Base-by-base conservation (phyloP, 2,113 vertebrate genomes). In the Gorsachius goisagi region DNA sequence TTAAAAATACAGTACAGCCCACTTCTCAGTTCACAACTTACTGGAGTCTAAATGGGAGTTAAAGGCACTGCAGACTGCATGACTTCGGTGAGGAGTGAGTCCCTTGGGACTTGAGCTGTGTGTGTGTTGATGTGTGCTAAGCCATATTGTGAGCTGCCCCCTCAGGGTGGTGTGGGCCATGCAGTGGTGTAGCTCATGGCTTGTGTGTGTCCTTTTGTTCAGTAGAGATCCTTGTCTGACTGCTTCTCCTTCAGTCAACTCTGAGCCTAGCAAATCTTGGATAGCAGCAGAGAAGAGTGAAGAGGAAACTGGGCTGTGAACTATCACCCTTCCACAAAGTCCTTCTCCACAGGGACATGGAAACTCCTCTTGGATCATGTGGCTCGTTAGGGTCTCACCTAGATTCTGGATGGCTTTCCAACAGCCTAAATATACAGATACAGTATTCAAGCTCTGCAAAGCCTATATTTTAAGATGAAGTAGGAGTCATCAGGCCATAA, bases 1-100 rank as follows among this genome's bases (percentile, higher is more conserved):
- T 97, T 37, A 94, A 96, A 96, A 96, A 95, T 93, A 84, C 35
- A 64, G 79, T 47, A 39, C 92, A 94, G 44, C 96, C 92, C 75
- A 93, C 95, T 92, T 92, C 66, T 82, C 1, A 2, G 58, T 81
- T 96, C 79, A 84, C 63, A 95, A 44, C 88, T 96, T 35, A 62
- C 33, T 39, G 6, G 63, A 74, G 52, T 30, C 83, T 84, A 89
- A 91, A 84, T 49, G 69, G 68, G 76, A 97, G 56, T 52, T 86
- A 52, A 62, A 90, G 60, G 56, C 82, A 39, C 35, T 87, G 68
- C 41, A 71, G 56, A 27, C 75, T 80, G 90, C 64, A 35, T 30
- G 45, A 85, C 32, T 72, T 78, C 53, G 12, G 35, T 66, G 71
- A 55, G 79, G 28, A 79, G 10, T 39, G 78, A 50, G 58, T 91